Conservation (phyloP, 1,140 invertebrate species). For the Bombyx mandarina region DNA sequence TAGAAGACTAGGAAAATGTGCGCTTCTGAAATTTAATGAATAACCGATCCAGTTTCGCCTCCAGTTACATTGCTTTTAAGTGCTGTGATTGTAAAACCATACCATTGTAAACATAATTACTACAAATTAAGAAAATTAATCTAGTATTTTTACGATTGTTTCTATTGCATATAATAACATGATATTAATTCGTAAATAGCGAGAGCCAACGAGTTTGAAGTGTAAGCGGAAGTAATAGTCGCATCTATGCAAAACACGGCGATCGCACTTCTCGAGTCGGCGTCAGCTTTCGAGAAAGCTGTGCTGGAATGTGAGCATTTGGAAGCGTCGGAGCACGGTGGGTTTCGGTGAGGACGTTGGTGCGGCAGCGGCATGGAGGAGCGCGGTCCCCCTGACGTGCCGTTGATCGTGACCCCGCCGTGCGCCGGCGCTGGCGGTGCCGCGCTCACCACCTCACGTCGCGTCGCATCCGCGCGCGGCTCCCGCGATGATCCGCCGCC, state of each 20-base stretch:
- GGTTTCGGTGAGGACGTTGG: slow-evolving; percentile 65
- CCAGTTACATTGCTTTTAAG: not conserved
- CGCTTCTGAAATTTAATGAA: not conserved
- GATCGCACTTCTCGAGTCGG: slow-evolving; percentile 59
- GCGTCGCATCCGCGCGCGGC: slow-evolving; percentile 48
- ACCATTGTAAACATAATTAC: slow-evolving; percentile 53
- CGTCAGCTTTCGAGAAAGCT: slow-evolving; percentile 52
- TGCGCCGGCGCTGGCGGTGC: slow-evolving; percentile 32
- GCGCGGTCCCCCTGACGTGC: slow-evolving; percentile 54
- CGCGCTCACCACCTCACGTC: slow-evolving; percentile 44
- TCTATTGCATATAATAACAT: not conserved
- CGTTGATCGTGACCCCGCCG: slow-evolving; percentile 58
- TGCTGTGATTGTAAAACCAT: slow-evolving; percentile 34
- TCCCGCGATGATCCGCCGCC: slow-evolving; percentile 50
- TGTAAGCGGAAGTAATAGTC: slow-evolving; percentile 30
- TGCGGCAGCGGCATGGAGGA: slow-evolving; percentile 61
- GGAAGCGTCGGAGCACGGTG: slow-evolving; percentile 56
- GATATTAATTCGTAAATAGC: slow-evolving; percentile 20
- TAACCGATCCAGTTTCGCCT: too few relatives aligned
- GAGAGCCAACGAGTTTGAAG: slow-evolving; percentile 24
- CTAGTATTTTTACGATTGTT: slow-evolving; percentile 8
- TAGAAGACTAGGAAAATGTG: slow-evolving; percentile 18
- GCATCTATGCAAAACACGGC: slow-evolving; percentile 68
- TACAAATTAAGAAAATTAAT: too few relatives aligned
- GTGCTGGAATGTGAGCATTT: slow-evolving; percentile 64